Evolutionary conservation across 2,113 vertebrate species (phyloP).

Genomic region (Dasyprocta punctata): DNA sequence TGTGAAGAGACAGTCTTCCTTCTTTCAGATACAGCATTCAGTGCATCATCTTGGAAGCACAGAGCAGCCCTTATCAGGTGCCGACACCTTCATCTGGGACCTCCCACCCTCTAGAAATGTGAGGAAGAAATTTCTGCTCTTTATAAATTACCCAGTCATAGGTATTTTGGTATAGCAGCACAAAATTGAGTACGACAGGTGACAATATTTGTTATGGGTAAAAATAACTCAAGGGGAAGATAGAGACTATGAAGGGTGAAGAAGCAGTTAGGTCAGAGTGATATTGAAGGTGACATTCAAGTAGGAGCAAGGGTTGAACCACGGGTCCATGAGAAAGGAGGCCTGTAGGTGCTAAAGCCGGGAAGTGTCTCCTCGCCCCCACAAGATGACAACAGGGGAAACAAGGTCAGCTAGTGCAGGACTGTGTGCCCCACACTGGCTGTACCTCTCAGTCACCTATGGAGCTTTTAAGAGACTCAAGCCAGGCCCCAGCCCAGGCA

Average conservation of each 20-base stretch:
- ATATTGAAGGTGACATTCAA: not conserved
- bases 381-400: too few relatives aligned
- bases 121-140: not conserved
- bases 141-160: not conserved
- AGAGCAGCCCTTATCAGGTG: not conserved
- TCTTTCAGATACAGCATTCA: not conserved
- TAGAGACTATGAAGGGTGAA: not conserved
- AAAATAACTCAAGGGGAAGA: not conserved
- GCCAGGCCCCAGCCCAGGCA: not conserved
- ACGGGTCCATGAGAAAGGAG: not conserved
- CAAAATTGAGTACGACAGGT: not conserved
- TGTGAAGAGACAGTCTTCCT: not conserved
- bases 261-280: rapidly evolving
- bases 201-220: not conserved
- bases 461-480: not conserved
- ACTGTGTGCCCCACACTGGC: not conserved
- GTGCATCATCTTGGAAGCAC: not conserved
- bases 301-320: not conserved
- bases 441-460: rapidly evolving
- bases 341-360: not conserved
- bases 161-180: not conserved
- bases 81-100: too few relatives aligned
- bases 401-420: not conserved
- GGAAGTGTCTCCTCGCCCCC: not conserved
- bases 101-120: not conserved